phyloP scores from a whole-genome alignment of 2,888 invertebrate species.

The Eristalis pertinax region DNA sequence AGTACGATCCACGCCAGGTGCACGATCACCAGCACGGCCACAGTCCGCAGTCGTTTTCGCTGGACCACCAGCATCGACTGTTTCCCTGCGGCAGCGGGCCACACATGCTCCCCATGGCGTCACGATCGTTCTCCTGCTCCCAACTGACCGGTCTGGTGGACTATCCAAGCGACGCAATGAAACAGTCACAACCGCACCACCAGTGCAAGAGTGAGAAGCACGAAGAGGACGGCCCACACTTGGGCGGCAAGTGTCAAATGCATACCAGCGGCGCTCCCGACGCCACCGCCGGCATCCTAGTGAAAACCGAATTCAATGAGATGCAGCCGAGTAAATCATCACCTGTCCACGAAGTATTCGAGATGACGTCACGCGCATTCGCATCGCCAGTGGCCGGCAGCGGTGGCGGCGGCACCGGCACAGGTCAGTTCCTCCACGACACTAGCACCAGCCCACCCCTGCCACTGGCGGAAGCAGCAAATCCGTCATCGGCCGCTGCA shows the following conservation, averaged over 20 bases:
- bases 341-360: slow-evolving; percentile 70
- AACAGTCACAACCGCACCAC: slow-evolving; percentile 29
- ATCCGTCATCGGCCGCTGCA: slow-evolving; percentile 23
- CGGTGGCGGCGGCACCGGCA: slow-evolving; percentile 17
- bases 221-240: slow-evolving; percentile 44
- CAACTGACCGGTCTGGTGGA: slow-evolving; percentile 44
- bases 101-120: slow-evolving; percentile 55
- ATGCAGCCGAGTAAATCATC: slow-evolving; percentile 71
- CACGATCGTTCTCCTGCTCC: slow-evolving; percentile 62
- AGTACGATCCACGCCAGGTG: slow-evolving; percentile 48
- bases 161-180: slow-evolving; percentile 57
- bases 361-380: slow-evolving; percentile 64
- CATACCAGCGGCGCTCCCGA: slow-evolving; percentile 37
- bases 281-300: slow-evolving; percentile 30
- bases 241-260: slow-evolving; percentile 66
- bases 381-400: slow-evolving; percentile 42
- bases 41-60: slow-evolving; percentile 15
- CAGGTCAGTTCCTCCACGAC: slow-evolving; percentile 48
- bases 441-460: slow-evolving; percentile 56
- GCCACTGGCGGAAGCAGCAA: slow-evolving; percentile 48
- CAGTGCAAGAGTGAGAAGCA: slow-evolving; percentile 67
- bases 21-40: slow-evolving; percentile 50
- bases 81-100: slow-evolving; percentile 57
- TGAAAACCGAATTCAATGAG: slow-evolving; percentile 68
- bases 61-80: slow-evolving; percentile 59